Conservation (phyloP, 2,888 invertebrate species). For the Alentia gelatinosa region DNA sequence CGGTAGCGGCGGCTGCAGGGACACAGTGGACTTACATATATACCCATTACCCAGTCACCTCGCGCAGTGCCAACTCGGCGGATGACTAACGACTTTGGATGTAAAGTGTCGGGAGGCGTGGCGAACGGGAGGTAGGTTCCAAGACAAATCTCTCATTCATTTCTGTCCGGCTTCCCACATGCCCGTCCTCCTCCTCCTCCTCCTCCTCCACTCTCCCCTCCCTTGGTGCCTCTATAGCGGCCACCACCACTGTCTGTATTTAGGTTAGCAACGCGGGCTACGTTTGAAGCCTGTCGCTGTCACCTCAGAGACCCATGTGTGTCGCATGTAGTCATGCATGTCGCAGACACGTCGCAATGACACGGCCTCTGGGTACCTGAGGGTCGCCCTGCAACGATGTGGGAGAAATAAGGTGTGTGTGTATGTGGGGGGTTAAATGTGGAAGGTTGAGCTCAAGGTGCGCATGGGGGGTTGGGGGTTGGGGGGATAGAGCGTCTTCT, state of each 20-base stretch:
- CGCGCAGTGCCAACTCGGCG: not conserved
- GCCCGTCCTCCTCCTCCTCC: not conserved
- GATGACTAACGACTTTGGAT: not conserved
- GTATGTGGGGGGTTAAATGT: too few species aligned
- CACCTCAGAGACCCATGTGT: slow-evolving; percentile 8
- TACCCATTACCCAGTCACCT: slow-evolving; percentile 13
- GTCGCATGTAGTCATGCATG: slow-evolving; percentile 21
- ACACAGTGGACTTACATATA: not conserved
- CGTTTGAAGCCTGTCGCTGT: not conserved
- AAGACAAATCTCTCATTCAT: not conserved
- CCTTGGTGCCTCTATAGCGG: not conserved
- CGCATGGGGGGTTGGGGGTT: not conserved
- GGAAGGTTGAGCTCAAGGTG: not conserved
- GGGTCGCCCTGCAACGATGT: not conserved
- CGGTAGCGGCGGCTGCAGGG: not conserved
- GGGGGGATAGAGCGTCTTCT: not conserved
- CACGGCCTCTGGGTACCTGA: not conserved
- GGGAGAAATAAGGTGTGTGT: too few species aligned
- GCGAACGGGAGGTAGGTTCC: not conserved
- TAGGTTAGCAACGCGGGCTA: not conserved
- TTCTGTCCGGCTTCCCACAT: not conserved
- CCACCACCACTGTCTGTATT: not conserved
- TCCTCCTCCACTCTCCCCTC: not conserved
- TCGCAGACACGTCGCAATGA: not conserved
- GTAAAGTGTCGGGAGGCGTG: slow-evolving; percentile 30